phyloP scores from a whole-genome alignment of 2,113 vertebrate genomes.

The Okapia johnstoni region DNA sequence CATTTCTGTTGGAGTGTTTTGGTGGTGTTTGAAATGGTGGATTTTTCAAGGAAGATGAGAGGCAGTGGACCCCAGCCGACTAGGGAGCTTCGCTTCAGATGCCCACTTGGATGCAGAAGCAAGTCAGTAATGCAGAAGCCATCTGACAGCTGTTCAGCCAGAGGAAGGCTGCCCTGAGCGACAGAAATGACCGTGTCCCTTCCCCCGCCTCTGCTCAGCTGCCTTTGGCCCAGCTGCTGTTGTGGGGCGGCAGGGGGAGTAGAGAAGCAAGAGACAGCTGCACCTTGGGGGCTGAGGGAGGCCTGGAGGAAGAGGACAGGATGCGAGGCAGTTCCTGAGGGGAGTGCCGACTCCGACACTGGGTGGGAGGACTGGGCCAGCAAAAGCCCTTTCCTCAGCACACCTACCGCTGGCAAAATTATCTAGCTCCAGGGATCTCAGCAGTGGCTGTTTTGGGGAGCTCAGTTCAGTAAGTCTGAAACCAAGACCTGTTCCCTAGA shows the following conservation, averaged over 20 bases:
- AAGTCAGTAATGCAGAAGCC: conserved; percentile 12
- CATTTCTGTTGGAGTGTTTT: background rate
- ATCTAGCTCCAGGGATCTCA: background rate
- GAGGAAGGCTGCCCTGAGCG: background rate
- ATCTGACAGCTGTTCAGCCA: conserved; percentile 56
- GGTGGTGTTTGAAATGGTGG: background rate
- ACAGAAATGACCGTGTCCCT: background rate
- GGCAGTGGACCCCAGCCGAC: background rate
- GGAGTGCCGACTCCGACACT: background rate
- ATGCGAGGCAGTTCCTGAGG: conserved; percentile 40
- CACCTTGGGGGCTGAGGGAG: background rate
- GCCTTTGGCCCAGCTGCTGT: conserved; percentile 60
- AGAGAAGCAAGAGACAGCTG: conserved; percentile 62
- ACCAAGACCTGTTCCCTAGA: conserved; percentile 22
- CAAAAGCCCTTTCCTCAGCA: background rate
- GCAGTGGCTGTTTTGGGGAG: background rate
- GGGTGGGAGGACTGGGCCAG: background rate
- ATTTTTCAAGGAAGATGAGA: background rate
- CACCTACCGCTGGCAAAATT: background rate
- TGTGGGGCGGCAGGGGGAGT: background rate
- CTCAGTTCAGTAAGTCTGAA: background rate
- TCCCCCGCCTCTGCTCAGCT: conserved; percentile 51
- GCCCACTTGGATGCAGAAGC: background rate
- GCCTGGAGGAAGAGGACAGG: conserved; percentile 16
- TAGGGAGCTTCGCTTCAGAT: background rate